These are phyloP conservation scores for Epinephelus cyanopodus DNA, from an alignment of 2,113 vertebrate genomes.

Conservation along the genomic window DNA sequence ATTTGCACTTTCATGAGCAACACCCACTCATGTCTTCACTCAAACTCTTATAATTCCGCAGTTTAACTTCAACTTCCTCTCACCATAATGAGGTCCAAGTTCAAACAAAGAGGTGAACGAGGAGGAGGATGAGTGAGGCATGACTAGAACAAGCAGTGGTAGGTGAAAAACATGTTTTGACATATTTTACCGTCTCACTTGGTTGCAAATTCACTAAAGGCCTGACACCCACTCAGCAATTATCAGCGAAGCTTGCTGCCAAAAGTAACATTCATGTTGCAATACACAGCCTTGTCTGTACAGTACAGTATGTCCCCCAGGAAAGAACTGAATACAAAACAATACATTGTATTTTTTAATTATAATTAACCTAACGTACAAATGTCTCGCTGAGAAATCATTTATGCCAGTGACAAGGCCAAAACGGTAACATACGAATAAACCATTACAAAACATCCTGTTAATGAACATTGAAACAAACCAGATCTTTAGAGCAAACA, in stretches of 20 bases:
- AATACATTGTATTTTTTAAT: background rate
- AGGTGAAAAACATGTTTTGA: conserved; percentile 74
- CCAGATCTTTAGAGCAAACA: background rate
- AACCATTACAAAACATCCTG: conserved; percentile 11
- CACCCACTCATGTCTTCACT: conserved; percentile 37
- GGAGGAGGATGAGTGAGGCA: conserved; percentile 37
- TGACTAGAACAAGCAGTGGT: conserved; percentile 42
- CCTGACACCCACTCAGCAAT: conserved; percentile 73
- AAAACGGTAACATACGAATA: conserved; percentile 1
- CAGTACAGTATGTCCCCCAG: conserved; percentile 46
- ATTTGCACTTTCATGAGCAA: conserved; percentile 25
- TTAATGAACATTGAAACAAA: conserved; percentile 11
- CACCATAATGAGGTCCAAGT: conserved; percentile 60
- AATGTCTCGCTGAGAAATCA: conserved; percentile 1
- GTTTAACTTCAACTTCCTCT: conserved; percentile 49
- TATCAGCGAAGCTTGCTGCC: conserved; percentile 58
- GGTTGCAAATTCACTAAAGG: conserved; percentile 68
- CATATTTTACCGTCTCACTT: conserved; percentile 68
- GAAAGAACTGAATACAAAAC: conserved; percentile 16
- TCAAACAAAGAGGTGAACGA: conserved; percentile 51
- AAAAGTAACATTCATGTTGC: conserved; percentile 69
- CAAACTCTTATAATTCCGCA: conserved; percentile 25
- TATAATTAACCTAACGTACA: background rate
- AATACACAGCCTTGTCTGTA: conserved; percentile 41
- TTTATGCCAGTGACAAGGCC: background rate